phyloP scores from a whole-genome alignment of 2,888 invertebrate genomes.

The Falcaria lacertinaria region DNA sequence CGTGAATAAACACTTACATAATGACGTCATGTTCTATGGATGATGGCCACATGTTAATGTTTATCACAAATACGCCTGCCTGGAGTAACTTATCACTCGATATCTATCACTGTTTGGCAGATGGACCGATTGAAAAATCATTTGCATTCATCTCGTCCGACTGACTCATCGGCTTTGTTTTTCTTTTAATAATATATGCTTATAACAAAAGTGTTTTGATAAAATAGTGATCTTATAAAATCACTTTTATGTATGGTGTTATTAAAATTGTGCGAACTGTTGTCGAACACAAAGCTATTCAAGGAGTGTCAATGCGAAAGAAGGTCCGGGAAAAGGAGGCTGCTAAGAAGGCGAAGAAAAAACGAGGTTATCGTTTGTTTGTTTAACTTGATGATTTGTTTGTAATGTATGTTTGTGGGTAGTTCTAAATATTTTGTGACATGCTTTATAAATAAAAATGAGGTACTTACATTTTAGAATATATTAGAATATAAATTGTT shows the following conservation, averaged over 20 bases:
- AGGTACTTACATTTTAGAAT: no score
- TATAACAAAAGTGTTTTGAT: constrained; percentile 5
- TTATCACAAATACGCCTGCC: constrained; percentile 63
- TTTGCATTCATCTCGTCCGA: constrained; percentile 31
- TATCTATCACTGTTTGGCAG: constrained; percentile 57
- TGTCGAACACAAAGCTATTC: constrained; percentile 63
- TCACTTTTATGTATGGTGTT: constrained; percentile 52
- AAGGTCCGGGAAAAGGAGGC: constrained; percentile 73
- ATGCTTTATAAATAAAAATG: background rate
- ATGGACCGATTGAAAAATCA: constrained; percentile 44
- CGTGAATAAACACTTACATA: constrained; percentile 45
- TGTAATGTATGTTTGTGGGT: constrained; percentile 25
- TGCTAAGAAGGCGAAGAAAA: constrained; percentile 52
- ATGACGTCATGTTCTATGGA: constrained; percentile 39
- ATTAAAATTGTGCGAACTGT: constrained; percentile 61
- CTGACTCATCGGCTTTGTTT: constrained; percentile 12
- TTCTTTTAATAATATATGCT: constrained; percentile 5
- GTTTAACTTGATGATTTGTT: constrained; percentile 4
- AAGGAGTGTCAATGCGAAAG: constrained; percentile 76
- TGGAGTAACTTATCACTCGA: constrained; percentile 55
- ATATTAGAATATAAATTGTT: no score
- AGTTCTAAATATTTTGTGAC: constrained; percentile 14
- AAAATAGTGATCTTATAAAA: constrained; percentile 17
- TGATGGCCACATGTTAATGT: constrained; percentile 60
- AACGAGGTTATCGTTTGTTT: constrained; percentile 39